These are phyloP conservation scores for Acyrthosiphon pisum DNA, from an alignment of 1,140 invertebrate species.

Conservation along the genomic window DNA sequence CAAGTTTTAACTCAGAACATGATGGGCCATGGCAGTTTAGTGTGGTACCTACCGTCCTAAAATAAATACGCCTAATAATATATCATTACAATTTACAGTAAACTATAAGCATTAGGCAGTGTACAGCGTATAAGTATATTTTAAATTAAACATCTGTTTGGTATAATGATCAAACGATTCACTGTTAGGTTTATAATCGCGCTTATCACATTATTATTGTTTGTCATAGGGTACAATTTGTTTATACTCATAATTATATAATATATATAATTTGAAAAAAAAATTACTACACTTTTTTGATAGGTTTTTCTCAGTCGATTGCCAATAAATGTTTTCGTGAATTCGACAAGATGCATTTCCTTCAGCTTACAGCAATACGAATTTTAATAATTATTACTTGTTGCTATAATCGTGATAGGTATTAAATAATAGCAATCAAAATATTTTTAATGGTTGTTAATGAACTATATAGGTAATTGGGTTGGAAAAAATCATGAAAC, in stretches of 20 bases:
- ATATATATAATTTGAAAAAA: no score
- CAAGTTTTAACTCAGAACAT: background rate
- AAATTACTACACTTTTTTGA: background rate
- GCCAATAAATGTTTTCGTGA: background rate
- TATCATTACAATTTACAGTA: background rate
- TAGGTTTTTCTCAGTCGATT: background rate
- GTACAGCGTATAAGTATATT: background rate
- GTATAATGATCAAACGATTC: background rate
- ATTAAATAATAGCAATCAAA: background rate
- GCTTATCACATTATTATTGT: background rate
- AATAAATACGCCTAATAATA: background rate
- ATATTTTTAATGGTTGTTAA: background rate
- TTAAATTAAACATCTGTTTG: background rate
- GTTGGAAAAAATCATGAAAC: background rate
- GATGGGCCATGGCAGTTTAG: background rate
- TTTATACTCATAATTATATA: no score
- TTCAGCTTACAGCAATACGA: background rate
- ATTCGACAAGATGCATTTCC: background rate
- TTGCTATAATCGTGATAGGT: no score
- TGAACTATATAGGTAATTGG: background rate
- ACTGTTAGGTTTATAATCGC: background rate
- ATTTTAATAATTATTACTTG: background rate
- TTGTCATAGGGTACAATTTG: background rate
- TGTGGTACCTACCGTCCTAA: background rate
- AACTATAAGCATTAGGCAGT: no score